phyloP scores from a whole-genome alignment of 2,113 vertebrate species.

The Cyanoliseus patagonus region DNA sequence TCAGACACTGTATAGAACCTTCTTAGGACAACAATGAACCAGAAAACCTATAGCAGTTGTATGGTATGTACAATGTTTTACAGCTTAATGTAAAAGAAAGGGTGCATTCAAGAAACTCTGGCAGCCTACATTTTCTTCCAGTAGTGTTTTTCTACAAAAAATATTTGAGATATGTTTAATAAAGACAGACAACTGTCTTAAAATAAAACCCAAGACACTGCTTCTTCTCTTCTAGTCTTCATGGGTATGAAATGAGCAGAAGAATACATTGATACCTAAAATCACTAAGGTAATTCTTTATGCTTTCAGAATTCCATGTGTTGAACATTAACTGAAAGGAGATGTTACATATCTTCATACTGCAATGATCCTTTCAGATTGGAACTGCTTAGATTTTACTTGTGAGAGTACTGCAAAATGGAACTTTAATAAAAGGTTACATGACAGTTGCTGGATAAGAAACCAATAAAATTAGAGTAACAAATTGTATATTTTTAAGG shows the following conservation, averaged over 20 bases:
- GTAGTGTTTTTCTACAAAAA: neutral
- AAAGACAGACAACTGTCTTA: neutral
- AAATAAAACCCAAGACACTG: neutral
- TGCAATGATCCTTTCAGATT: neutral
- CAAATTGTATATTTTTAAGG: neutral
- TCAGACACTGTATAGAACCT: neutral
- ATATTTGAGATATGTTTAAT: neutral
- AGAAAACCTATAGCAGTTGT: neutral
- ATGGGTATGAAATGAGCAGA: neutral
- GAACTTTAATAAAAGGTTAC: rapidly evolving
- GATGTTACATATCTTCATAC: neutral
- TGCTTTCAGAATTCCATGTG: neutral
- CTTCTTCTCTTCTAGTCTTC: neutral
- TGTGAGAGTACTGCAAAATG: neutral
- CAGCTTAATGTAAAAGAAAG: neutral
- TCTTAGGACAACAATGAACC: neutral
- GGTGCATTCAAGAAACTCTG: neutral
- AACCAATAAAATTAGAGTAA: neutral
- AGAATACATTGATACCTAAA: neutral
- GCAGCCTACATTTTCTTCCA: neutral
- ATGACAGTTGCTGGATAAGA: neutral
- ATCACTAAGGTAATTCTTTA: neutral
- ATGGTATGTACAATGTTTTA: neutral
- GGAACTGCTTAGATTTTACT: neutral
- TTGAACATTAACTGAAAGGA: neutral